phyloP scores from a whole-genome alignment of 2,797 vertebrate genomes.

The Hippoglossus hippoglossus region DNA sequence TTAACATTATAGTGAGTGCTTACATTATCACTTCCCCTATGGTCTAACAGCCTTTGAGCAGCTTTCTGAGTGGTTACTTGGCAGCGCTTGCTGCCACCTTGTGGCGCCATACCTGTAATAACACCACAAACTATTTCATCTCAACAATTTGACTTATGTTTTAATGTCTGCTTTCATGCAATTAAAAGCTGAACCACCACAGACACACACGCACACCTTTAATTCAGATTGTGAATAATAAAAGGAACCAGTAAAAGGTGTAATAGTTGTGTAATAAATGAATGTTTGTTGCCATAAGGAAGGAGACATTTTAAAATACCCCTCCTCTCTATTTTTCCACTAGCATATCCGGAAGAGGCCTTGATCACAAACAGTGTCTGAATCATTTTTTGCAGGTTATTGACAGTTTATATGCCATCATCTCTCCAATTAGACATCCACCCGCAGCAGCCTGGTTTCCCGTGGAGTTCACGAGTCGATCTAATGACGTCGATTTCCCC shows the following conservation, averaged over 20 bases:
- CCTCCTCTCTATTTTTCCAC: slow-evolving; percentile 7
- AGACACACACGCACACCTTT: background rate
- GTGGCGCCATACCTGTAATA: slow-evolving; percentile 40
- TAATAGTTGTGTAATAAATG: background rate
- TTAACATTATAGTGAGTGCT: background rate
- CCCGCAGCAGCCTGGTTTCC: background rate
- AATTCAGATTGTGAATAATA: background rate
- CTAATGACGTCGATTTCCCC: background rate
- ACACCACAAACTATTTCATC: slow-evolving; percentile 27
- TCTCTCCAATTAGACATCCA: slow-evolving; percentile 3
- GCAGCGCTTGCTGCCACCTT: slow-evolving; percentile 67
- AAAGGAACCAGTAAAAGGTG: background rate
- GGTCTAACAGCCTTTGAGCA: slow-evolving; percentile 8
- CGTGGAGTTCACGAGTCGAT: background rate
- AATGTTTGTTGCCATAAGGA: slow-evolving; percentile 5
- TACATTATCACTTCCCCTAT: background rate
- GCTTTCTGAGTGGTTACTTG: slow-evolving; percentile 14
- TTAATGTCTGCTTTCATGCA: slow-evolving; percentile 11
- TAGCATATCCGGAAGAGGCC: slow-evolving; percentile 13
- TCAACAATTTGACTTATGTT: slow-evolving; percentile 5
- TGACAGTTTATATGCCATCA: background rate
- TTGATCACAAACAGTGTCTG: slow-evolving; percentile 4
- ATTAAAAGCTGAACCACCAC: background rate
- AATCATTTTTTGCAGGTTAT: no score
- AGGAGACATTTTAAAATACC: slow-evolving; percentile 15